Percentiles rank a stretch among this genome's conserved stretches.
phyloP scores from a whole-genome alignment of 1,140 invertebrate genomes.

The Pogonomyrmex californicus region DNA sequence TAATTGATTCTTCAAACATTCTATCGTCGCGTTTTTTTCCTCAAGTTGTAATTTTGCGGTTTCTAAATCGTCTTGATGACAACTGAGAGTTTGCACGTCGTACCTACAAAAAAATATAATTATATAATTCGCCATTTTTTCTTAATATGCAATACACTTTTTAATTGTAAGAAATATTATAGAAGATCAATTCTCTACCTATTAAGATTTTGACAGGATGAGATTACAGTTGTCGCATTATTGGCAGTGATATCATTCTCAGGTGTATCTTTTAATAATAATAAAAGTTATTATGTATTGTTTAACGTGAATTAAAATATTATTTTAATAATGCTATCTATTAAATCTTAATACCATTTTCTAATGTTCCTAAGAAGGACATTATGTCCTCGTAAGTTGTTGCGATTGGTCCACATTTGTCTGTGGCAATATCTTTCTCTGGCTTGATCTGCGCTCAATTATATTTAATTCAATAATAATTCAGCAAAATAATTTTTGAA shows the following conservation, averaged over 20 bases:
- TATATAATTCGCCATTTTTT: not conserved
- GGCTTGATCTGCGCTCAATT: constrained; percentile 74
- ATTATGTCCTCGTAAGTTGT: constrained; percentile 84
- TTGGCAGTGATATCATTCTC: not conserved
- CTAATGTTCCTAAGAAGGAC: constrained; percentile 79
- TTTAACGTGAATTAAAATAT: not conserved
- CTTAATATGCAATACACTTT: not conserved
- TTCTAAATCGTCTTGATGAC: constrained; percentile 77
- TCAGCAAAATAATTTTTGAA: not conserved
- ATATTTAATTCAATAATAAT: not conserved
- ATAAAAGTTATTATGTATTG: not conserved
- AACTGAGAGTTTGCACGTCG: not conserved
- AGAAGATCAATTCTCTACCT: constrained; percentile 36
- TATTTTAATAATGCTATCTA: not conserved
- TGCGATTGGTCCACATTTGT: constrained; percentile 37
- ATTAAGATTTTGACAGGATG: constrained; percentile 9
- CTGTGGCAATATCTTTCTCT: constrained; percentile 77
- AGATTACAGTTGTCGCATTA: not conserved
- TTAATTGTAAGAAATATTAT: not conserved
- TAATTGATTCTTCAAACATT: constrained; percentile 83
- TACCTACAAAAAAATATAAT: not conserved
- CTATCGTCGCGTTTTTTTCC: constrained; percentile 83
- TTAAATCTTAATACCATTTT: constrained; percentile 69
- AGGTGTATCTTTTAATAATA: not conserved
- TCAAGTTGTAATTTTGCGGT: constrained; percentile 83